A percentile compares a stretch with the other conserved stretches of the same genome.
These are phyloP conservation scores for Sander vitreus DNA, from an alignment of 2,113 vertebrate species.

Conservation along the genomic window DNA sequence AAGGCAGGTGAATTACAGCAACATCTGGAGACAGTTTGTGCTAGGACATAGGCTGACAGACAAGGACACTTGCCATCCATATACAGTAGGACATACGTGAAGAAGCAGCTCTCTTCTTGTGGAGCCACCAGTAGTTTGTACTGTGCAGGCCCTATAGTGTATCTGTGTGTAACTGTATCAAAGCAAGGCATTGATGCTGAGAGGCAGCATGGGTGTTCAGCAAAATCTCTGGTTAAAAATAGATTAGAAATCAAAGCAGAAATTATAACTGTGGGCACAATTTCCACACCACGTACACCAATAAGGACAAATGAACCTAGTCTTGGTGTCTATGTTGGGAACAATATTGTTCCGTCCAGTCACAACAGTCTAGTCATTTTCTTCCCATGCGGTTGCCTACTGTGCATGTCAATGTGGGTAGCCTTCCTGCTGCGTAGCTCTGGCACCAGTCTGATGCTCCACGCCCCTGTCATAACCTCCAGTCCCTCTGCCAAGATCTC, in stretches of 20 bases:
- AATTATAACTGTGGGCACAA: neutral
- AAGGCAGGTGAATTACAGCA: constrained; percentile 28
- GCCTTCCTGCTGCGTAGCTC: constrained; percentile 40
- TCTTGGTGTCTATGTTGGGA: constrained; percentile 41
- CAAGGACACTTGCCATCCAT: neutral
- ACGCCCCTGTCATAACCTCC: constrained; percentile 45
- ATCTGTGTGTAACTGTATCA: neutral
- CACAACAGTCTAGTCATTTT: constrained; percentile 33
- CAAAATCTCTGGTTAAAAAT: constrained; percentile 15
- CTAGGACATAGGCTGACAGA: neutral
- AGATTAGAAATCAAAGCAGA: neutral
- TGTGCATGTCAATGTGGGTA: constrained; percentile 57
- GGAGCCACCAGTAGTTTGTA: neutral
- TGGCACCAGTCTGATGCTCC: constrained; percentile 50
- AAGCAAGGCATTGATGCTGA: constrained; percentile 1
- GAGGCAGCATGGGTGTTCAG: neutral
- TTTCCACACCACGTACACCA: neutral
- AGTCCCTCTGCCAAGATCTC: constrained; percentile 50
- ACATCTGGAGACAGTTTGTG: constrained; percentile 32
- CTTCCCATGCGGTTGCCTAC: constrained; percentile 57
- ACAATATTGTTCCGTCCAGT: constrained; percentile 12
- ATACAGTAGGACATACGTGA: neutral
- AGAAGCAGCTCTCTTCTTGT: neutral
- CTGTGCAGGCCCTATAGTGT: neutral
- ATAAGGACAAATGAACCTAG: neutral